Evolutionary conservation across 2,113 vertebrate species (phyloP), one percentile per base, ranked within the genome.

Genomic region (Dicrurus megarhynchus): DNA sequence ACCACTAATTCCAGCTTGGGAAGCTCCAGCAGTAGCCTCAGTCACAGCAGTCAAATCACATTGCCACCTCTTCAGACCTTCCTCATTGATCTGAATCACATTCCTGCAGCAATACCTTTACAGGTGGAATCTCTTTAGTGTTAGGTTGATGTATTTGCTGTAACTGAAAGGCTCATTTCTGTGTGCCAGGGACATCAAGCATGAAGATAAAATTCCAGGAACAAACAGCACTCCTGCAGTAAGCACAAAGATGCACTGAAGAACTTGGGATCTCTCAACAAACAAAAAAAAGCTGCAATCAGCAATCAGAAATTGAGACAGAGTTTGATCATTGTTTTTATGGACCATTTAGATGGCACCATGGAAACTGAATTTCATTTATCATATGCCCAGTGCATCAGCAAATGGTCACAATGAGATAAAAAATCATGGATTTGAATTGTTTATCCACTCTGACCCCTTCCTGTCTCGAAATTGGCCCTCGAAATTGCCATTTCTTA

Each of bases 141-240:
- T 67, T 24, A 20, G 22, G 20, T 12, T 6, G 4, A 42, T 61
- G 13, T 22, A 37, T 30, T 22, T 37, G 32, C 4, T 32, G 5
- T 12, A 57, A 37, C 4, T 6, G 1, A 37, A 80, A 41, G 47
- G 28, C 8, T 80, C 16, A 6, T 92, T 65, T 92, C 46, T 37
- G 17, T 28, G 18, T 2, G 1, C 33, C 60, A 52, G 8, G 0
- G 1, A 69, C 60, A 60, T 14, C 49, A 37, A 88, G 41, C n/a
- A 60, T 2, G 10, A 63, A 70, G 20, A 30, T 24, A 44, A 71
- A 84, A 35, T 14, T n/a, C 28, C 12, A 87, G 56, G 47, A 44
- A 28, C 1, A 1, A 8, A 41, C 9, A 61, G 16, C 23, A 21
- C 6, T 46, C 41, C 24, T 2, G 1, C 18, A 44, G 7, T 1